Base-by-base conservation (phyloP, 2,888 invertebrate genomes). In the Gortyna flavago region DNA sequence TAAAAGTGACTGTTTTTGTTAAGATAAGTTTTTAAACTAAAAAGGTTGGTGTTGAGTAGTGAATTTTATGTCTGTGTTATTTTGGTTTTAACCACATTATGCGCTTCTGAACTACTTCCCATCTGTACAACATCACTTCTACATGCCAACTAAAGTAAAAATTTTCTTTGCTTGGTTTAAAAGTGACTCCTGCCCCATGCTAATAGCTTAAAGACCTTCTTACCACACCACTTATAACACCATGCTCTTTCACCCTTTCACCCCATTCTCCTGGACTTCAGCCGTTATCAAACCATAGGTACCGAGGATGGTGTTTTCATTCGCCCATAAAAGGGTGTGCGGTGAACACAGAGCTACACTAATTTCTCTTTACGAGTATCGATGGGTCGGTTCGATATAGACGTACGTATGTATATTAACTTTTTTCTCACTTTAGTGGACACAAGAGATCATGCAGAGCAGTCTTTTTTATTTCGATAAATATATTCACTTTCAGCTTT, bases 361-460 rank as follows among this genome's bases (percentile, higher is more conserved):
- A 93, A 93, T 91, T 91, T 91, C 90, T 90, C 88, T 93, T 93
- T 93, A 93, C 91, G 92, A 92, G 86, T 89, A 81, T 87, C 86
- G 91, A 91, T 91, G 85, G 90, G 89, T 82, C 83, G 82, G 82
- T 79, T 87, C 81, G 86, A 89, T 88, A 89, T 84, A 87, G 69
- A 83, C 80, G 84, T 67, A 75, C 83, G 80, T 82, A 83, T 80
- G 79, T 83, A 83, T 80, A 80, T 75, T 81, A 76, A 81, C 69
- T 75, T 83, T 84, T 81, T 81, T 87, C 74, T 73, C 75, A 79
- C 74, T 81, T 41, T 59, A 77, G 29, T 59, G 32, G 41, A 71
- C 69, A 70, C 51, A 72, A 81, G 25, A 5, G 6, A 54, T 18
- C 32, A 65, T 35, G 35, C n/a, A 67, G 38, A 38, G 8, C 32